These are phyloP conservation scores for Bos taurus DNA, from an alignment of 2,113 vertebrate genomes.

Conservation along the genomic window ARS-UCD2.0 NC_037345.1:42254001-42254500, in stretches of 20 bases:
- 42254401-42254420: background rate
- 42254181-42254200: background rate
- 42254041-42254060: background rate
- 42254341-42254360: background rate
- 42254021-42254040: background rate
- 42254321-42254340: background rate
- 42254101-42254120: background rate
- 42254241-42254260: background rate
- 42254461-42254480: background rate
- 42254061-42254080: background rate
- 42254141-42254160: background rate
- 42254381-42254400: background rate
- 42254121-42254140: background rate
- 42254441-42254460: background rate
- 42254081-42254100: accelerated
- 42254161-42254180: background rate
- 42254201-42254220: background rate
- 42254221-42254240: background rate
- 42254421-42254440: background rate
- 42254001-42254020: no score
- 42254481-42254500: background rate
- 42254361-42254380: background rate
- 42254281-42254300: background rate
- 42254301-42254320: background rate
- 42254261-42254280: background rate